Base-by-base conservation (phyloP, 2,113 vertebrate genomes). In the human (Homo sapiens) region DNA sequence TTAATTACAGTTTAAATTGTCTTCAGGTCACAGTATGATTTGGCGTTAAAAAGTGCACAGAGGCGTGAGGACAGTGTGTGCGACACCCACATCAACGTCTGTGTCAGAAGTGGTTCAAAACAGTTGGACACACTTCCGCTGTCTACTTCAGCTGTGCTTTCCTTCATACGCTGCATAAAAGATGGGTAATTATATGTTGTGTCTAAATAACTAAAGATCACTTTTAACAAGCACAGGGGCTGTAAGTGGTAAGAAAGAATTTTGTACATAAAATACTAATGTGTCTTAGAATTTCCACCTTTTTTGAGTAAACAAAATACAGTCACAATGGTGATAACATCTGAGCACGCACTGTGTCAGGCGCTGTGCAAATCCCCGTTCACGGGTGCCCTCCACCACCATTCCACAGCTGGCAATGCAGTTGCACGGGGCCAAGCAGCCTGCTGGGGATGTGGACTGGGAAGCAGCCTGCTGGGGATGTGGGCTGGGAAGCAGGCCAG, bases 251-350 rank as follows among this genome's bases (percentile, higher is more conserved):
- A 75, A 38, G 52, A 72, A 55, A 45, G 35, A 35, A 43, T 43
- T 45, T 52, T 38, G 45, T 35, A 35, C 25, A 3, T 48, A 17
- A 45, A 88, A 4, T 18, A 23, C 57, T 4, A 72, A 61, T 12
- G 45, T 8, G 17, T 8, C 76, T 25, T 68, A 23, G 1, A 16
- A 27, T 17, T 17, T 17, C 76, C 48, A 7, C 30, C 76, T 45
- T 57, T 32, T 32, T 3, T 18, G 72, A 23, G 18, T n/a, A 32
- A 50, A 13, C 48, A 32, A 2, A 11, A 45, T 10, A 22, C 59
- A 48, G 18, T 43, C 17, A 12, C 2, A 5, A 48, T 0, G 17
- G 50, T 17, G 40, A 1, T 14, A 14, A 59, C n/a, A 23, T 23
- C 7, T 40, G 43, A 73, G 22, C 68, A 30, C 43, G 9, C 7